Base-by-base conservation (phyloP, 2,797 vertebrate genomes). In the Gymnopithys bicolor region DNA sequence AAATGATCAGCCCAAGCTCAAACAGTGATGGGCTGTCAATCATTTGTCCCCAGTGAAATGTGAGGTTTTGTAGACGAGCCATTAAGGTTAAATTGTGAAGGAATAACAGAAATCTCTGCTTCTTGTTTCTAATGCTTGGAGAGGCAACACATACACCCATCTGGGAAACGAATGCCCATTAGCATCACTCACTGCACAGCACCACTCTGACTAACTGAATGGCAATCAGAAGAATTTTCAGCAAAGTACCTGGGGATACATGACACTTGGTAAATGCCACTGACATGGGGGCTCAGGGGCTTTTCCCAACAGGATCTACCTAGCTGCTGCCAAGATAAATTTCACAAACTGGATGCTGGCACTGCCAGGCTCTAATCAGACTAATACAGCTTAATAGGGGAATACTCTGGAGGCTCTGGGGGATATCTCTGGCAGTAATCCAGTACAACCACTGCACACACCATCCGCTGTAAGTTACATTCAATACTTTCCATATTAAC, bases 271-370 rank as follows among this genome's bases (percentile, higher is more conserved):
- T 91, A 30, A 82, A 41, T 81, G 83, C 86, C 66, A 69, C 90
- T 91, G 90, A 91, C 77, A 63, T 4, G 56, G 55, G 69, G 83
- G 88, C 93, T 94, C 91, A 75, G 83, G 86, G 96, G 88, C 59
- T 90, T 90, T 86, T 95, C 94, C 80, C 91, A 81, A 81, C 51
- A 86, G 85, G 48, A 84, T 86, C 66, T 78, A 55, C 62, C 66
- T 63, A 67, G 48, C 79, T 90, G 87, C 85, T 93, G 91, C 95
- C 93, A 91, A 95, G 70, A 90, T 66, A 88, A 75, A 94, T 96
- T 93, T 69, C 88, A 41, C 46, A 55, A 45, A 81, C 83, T 84
- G 94, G 85, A 81, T 8, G 0, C 46, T 78, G 62, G 33, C 51
- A 18, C 62, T 84, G 76, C 79, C 59, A 90, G 66, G 68, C 91